Evolutionary conservation across 2,888 invertebrate species (phyloP).

Genomic region (Protodeltote pygarga): DNA sequence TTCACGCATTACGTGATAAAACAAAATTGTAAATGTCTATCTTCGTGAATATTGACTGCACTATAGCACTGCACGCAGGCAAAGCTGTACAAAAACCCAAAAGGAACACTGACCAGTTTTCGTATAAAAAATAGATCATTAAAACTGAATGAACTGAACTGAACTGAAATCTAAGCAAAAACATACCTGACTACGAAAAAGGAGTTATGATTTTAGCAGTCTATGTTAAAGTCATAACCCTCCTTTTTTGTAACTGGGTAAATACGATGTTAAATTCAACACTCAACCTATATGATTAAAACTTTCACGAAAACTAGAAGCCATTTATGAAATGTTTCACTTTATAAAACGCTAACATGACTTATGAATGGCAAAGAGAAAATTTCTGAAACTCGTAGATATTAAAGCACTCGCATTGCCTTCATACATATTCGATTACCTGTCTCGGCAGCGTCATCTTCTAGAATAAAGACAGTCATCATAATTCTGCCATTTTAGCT

Average conservation of each 20-base stretch:
- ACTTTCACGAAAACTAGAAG: not conserved
- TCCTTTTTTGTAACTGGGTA: too few relatives aligned
- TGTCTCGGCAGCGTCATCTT: slow-evolving; percentile 2
- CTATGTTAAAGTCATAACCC: too few relatives aligned
- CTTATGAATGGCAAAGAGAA: slow-evolving; percentile 16
- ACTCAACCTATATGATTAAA: too few relatives aligned
- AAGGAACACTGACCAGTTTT: too few relatives aligned
- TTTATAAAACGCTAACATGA: slow-evolving; percentile 1
- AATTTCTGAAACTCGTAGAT: slow-evolving; percentile 4
- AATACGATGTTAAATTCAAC: too few relatives aligned
- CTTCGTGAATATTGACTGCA: slow-evolving; percentile 1
- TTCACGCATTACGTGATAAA: slow-evolving; percentile 22
- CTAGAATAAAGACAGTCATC: slow-evolving; percentile 14
- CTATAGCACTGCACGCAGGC: slow-evolving; percentile 11
- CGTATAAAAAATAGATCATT: too few relatives aligned
- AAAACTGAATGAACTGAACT: too few relatives aligned
- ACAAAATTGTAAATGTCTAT: slow-evolving; percentile 12
- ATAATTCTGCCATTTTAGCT: slow-evolving; percentile 1
- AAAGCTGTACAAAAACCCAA: slow-evolving; percentile 16
- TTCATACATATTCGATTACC: slow-evolving; percentile 33
- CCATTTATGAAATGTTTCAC: slow-evolving; percentile 10
- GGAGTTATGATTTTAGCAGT: too few relatives aligned
- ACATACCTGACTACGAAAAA: too few relatives aligned
- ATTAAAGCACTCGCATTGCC: slow-evolving; percentile 7
- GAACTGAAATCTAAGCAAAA: too few relatives aligned